Evolutionary conservation across 2,888 invertebrate species (phyloP).

Genomic region (Linnaemya vulpina): DNA sequence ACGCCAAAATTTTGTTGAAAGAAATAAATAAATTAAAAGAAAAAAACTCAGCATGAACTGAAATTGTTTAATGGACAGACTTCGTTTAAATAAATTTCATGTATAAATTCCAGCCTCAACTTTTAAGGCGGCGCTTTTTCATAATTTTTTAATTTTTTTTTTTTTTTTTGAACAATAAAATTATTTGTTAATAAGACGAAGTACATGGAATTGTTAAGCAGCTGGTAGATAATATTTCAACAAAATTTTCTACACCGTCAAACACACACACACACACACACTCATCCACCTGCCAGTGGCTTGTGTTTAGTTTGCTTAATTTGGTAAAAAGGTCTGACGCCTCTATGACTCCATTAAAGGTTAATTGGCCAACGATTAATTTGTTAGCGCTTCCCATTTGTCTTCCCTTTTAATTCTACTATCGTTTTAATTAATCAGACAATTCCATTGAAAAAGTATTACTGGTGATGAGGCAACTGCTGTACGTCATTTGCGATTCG

Average conservation of each 20-base stretch:
- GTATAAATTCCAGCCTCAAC: constrained; percentile 20
- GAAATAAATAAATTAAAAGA: too few species aligned
- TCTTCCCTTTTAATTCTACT: not conserved
- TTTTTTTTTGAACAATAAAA: not conserved
- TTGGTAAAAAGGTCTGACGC: too few species aligned
- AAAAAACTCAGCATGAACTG: constrained; percentile 32
- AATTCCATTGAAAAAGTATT: not conserved
- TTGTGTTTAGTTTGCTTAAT: too few species aligned
- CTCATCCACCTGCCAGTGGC: too few species aligned
- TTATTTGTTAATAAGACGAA: not conserved
- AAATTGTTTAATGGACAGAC: constrained; percentile 23
- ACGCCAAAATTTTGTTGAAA: too few species aligned
- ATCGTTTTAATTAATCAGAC: not conserved
- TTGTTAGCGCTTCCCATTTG: not conserved
- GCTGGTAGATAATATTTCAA: not conserved
- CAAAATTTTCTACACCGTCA: not conserved
- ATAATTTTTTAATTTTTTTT: not conserved
- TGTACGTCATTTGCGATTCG: not conserved
- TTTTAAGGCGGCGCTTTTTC: constrained; percentile 21
- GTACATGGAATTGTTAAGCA: not conserved
- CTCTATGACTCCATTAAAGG: not conserved
- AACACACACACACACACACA: too few species aligned
- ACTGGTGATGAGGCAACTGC: not conserved
- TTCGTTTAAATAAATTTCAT: constrained; percentile 20
- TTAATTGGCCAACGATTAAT: not conserved